phyloP scores from a whole-genome alignment of 2,888 invertebrate genomes.

The Drosophila kuntzei region DNA sequence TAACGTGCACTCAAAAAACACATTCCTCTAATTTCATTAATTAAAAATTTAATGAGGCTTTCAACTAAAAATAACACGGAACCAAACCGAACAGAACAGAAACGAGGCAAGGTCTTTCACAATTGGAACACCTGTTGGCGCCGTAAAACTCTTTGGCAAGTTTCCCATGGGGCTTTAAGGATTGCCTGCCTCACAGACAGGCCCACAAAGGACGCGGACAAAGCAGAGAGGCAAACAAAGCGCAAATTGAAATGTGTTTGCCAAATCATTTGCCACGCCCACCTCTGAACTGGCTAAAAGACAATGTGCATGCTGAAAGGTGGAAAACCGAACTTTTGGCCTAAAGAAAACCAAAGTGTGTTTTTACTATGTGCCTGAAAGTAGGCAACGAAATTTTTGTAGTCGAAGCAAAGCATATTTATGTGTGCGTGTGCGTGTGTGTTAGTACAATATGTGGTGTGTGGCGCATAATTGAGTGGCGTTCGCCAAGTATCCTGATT shows the following conservation, averaged over 20 bases:
- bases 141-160: slow-evolving; percentile 65
- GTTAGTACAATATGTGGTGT: slow-evolving; percentile 32
- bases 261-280: slow-evolving; percentile 63
- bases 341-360: slow-evolving; percentile 18
- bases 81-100: neutral
- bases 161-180: slow-evolving; percentile 73
- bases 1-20: slow-evolving; percentile 28
- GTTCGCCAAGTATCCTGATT: slow-evolving; percentile 75
- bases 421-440: slow-evolving; percentile 4
- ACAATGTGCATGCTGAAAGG: slow-evolving; percentile 33
- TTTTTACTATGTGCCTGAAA: slow-evolving; percentile 63
- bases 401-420: slow-evolving; percentile 7
- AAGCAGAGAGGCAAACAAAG: slow-evolving; percentile 62
- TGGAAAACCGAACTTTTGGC: slow-evolving; percentile 13
- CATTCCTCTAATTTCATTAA: slow-evolving; percentile 71
- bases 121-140: slow-evolving; percentile 77
- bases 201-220: slow-evolving; percentile 35
- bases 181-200: slow-evolving; percentile 46
- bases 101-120: slow-evolving; percentile 43
- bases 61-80: slow-evolving; percentile 62
- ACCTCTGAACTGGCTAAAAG: slow-evolving; percentile 10
- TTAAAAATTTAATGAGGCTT: slow-evolving; percentile 80
- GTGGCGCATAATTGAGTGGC: slow-evolving; percentile 77
- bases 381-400: slow-evolving; percentile 61
- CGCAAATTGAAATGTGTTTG: slow-evolving; percentile 73